These are phyloP conservation scores for Hemithea aestivaria DNA, from an alignment of 2,888 invertebrate genomes.

Conservation along the genomic window DNA sequence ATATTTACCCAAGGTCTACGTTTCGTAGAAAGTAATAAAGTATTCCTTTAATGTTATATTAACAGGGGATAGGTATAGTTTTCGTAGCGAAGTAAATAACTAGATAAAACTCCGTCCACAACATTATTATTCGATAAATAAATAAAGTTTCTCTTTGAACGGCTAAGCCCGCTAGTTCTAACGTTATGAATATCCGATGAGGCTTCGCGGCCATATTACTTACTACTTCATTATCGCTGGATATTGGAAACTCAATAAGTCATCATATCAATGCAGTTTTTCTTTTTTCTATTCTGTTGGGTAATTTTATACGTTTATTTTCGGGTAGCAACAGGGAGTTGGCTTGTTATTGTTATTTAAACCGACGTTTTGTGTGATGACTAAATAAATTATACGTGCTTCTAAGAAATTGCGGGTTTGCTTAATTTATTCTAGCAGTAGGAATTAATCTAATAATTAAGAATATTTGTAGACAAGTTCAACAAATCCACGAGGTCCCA, in stretches of 20 bases:
- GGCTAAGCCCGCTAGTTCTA: conserved; percentile 39
- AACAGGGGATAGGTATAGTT: too few relatives aligned
- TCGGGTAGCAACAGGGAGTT: too few relatives aligned
- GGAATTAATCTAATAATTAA: too few relatives aligned
- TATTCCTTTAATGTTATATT: too few relatives aligned
- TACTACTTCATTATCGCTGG: conserved; percentile 54
- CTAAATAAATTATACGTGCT: too few relatives aligned
- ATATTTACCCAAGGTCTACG: neutral
- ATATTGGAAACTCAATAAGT: conserved; percentile 59
- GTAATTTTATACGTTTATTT: conserved; percentile 4
- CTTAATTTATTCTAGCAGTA: too few relatives aligned
- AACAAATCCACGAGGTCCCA: too few relatives aligned
- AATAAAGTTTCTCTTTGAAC: conserved; percentile 22
- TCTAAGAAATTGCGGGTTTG: too few relatives aligned
- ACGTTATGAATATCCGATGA: conserved; percentile 62
- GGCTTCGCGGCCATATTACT: conserved; percentile 37
- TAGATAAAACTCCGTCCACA: conserved; percentile 12
- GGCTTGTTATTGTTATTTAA: too few relatives aligned
- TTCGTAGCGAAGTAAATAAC: conserved; percentile 7
- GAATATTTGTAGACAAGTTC: too few relatives aligned
- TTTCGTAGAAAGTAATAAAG: neutral
- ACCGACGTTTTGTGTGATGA: too few relatives aligned
- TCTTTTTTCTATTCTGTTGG: conserved; percentile 11
- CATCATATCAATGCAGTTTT: conserved; percentile 26
- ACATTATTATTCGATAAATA: conserved; percentile 18